Evolutionary conservation across 2,888 invertebrate genomes (phyloP).

Genomic region (Bugulina stolonifera): DNA sequence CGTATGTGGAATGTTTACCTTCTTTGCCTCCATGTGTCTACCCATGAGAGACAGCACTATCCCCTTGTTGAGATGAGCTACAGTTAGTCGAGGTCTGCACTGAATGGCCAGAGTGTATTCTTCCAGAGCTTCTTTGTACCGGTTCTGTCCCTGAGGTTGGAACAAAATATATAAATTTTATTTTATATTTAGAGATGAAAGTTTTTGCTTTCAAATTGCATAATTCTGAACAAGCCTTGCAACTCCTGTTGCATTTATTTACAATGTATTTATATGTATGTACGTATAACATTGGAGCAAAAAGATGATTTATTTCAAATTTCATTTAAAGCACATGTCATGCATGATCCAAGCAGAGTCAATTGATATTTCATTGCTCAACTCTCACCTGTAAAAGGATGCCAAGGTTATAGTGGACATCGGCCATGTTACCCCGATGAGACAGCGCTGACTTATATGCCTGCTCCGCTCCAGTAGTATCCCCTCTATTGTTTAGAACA

Average conservation of each 20-base stretch:
- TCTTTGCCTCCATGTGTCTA: conserved; percentile 74
- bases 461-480: conserved; percentile 78
- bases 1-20: too few relatives aligned
- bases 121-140: conserved; percentile 78
- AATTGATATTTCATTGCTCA: too few relatives aligned
- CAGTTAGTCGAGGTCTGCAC: conserved; percentile 89
- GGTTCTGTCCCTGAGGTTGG: conserved; percentile 79
- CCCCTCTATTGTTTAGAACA: conserved; percentile 81
- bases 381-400: conserved; percentile 25
- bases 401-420: conserved; percentile 88
- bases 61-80: conserved; percentile 89
- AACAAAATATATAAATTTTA: too few relatives aligned
- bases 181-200: too few relatives aligned
- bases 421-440: conserved; percentile 93
- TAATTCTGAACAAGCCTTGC: too few relatives aligned
- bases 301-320: too few relatives aligned
- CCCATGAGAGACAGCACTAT: conserved; percentile 78
- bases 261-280: too few relatives aligned
- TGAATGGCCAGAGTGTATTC: conserved; percentile 86
- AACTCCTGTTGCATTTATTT: too few relatives aligned
- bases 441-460: conserved; percentile 84
- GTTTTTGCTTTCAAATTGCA: too few relatives aligned
- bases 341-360: too few relatives aligned
- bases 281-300: too few relatives aligned
- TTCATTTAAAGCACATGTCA: too few relatives aligned